Evolutionary conservation across 2,888 invertebrate genomes (phyloP).

Genomic region (Aphelenchoides bicaudatus): DNA sequence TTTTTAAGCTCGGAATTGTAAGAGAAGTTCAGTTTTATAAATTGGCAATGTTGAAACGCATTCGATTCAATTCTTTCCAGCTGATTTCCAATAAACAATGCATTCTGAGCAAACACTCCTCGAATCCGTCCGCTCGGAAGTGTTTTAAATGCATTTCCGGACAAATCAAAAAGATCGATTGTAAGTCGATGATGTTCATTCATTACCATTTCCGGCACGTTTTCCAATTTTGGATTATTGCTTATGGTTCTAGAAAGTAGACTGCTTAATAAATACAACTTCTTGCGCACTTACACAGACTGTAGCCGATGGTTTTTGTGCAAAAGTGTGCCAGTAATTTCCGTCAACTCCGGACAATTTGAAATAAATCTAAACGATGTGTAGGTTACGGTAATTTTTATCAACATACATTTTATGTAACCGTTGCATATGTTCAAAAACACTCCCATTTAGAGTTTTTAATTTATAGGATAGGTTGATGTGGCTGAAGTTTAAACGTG

Average conservation of each 20-base stretch:
- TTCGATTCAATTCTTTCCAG: slow-evolving; percentile 35
- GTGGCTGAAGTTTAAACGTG: slow-evolving; percentile 21
- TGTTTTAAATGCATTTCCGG: slow-evolving; percentile 34
- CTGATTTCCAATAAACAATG: slow-evolving; percentile 19
- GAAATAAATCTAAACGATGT: slow-evolving; percentile 37
- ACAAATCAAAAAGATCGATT: slow-evolving; percentile 37
- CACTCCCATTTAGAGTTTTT: slow-evolving; percentile 23
- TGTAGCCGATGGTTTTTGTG: slow-evolving; percentile 40
- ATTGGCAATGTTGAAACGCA: slow-evolving; percentile 44
- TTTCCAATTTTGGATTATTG: slow-evolving; percentile 32
- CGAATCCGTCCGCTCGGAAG: slow-evolving; percentile 27
- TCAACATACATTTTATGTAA: slow-evolving; percentile 34
- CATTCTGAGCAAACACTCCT: slow-evolving; percentile 24
- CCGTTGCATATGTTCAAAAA: slow-evolving; percentile 27
- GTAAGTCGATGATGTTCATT: slow-evolving; percentile 21
- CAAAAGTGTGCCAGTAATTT: slow-evolving; percentile 41
- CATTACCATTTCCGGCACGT: slow-evolving; percentile 38
- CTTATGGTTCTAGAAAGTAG: slow-evolving; percentile 23
- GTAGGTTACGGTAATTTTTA: slow-evolving; percentile 13
- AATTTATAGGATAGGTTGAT: slow-evolving; percentile 26
- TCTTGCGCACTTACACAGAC: slow-evolving; percentile 46
- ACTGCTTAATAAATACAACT: slow-evolving; percentile 17
- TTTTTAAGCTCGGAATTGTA: slow-evolving; percentile 40
- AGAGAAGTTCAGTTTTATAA: slow-evolving; percentile 41
- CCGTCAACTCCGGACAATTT: slow-evolving; percentile 37